Base-by-base conservation (phyloP, 2,113 vertebrate genomes). In the Takifugu flavidus region DNA sequence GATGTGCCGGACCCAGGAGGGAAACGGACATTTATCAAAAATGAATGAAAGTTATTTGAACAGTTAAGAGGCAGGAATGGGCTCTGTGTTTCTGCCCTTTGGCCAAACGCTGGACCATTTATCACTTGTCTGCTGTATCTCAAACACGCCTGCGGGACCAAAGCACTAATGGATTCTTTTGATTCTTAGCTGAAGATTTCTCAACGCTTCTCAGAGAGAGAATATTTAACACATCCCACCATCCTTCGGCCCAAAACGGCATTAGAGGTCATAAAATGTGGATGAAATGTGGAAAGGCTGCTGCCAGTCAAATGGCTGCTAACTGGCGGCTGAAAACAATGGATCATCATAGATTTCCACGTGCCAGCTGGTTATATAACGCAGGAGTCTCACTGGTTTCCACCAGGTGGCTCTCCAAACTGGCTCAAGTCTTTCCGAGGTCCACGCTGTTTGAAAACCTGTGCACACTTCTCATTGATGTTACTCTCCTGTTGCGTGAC, bases 351-450 rank as follows among this genome's bases (percentile, higher is more conserved):
- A 63, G 49, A 47, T 77, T 57, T 57, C 44, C 57, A 57, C 74
- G 53, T 67, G 43, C 42, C 49, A 53, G 67, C 39, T 47, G 46
- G 62, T 65, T 53, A 42, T 62, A 49, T 39, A 49, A 67, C 43
- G 8, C 58, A 56, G 8, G 20, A 61, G 45, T 70, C 47, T 75
- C 59, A 51, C 42, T 13, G 34, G 39, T 54, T 63, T 65, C 84
- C 87, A 83, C 79, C 61, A 87, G 86, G 75, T 82, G 85, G 84
- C 82, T 75, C 82, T 83, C 53, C 59, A 64, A 60, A 59, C 75
- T 65, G 58, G 14, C 34, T 28, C 20, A 20, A 20, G 20, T 20
- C 20, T 20, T 20, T 12, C 28, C 59, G 26, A n/a, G 34, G 12
- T 12, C 45, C 25, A 1, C 1, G 27, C 14, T 25, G 2, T 14